Evolutionary conservation across 37 sponge, comb jelly and placozoan genomes (phyloP).

Genomic region (Axinella damicornis): DNA sequence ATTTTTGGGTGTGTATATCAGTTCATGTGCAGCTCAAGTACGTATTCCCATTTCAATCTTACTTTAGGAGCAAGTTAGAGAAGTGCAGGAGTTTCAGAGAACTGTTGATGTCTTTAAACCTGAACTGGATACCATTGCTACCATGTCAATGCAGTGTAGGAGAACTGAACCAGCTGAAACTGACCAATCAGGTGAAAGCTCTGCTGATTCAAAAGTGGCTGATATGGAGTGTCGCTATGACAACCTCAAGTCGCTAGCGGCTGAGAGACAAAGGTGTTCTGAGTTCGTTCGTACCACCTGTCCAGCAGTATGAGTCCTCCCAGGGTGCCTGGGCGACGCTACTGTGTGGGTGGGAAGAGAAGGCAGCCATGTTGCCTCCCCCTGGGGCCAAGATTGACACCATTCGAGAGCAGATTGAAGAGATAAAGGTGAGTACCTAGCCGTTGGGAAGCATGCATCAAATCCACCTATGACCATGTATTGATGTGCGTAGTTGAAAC

Average conservation of each 20-base stretch:
- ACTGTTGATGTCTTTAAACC: constrained; percentile 20
- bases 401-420: constrained; percentile 21
- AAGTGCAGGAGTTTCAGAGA: constrained; percentile 37
- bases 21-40: no score
- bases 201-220: constrained; percentile 16
- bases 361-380: constrained; percentile 18
- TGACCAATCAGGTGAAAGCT: neutral
- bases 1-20: no score
- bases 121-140: constrained; percentile 1
- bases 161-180: neutral
- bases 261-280: constrained; percentile 21
- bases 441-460: no score
- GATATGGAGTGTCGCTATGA: constrained; percentile 12
- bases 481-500: neutral
- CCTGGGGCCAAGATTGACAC: constrained; percentile 12
- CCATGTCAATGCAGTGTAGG: neutral
- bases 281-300: constrained; percentile 19
- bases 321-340: constrained; percentile 37
- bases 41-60: no score
- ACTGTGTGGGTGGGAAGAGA: constrained; percentile 47
- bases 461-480: neutral
- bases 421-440: constrained; percentile 45
- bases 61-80: constrained; percentile 13
- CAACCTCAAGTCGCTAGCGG: constrained; percentile 12
- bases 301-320: constrained; percentile 63